These are phyloP conservation scores for Eueremaeus valkanovi DNA, from an alignment of 2,888 invertebrate genomes.

Conservation along the genomic window DNA sequence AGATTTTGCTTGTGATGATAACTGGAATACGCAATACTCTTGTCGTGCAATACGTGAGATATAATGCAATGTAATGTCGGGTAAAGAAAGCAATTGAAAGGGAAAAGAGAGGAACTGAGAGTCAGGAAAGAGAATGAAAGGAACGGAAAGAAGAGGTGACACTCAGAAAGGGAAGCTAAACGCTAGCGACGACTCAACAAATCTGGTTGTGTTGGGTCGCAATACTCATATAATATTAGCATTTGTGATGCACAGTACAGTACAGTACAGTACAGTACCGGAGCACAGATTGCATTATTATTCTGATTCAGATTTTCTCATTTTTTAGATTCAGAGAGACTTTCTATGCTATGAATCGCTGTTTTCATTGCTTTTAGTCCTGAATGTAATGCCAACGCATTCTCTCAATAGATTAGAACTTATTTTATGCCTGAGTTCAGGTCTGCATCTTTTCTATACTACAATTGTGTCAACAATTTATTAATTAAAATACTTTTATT, in stretches of 20 bases:
- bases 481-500: too few species aligned
- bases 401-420: too few species aligned
- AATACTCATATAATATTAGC: not conserved
- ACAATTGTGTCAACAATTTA: too few species aligned
- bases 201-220: conserved; percentile 27
- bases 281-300: conserved; percentile 15
- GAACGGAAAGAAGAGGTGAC: conserved; percentile 29
- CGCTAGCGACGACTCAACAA: not conserved
- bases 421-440: too few species aligned
- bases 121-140: conserved; percentile 32
- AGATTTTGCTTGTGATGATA: conserved; percentile 12
- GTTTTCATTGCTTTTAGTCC: not conserved
- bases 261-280: too few species aligned
- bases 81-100: conserved; percentile 3
- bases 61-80: not conserved
- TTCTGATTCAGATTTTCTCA: too few species aligned
- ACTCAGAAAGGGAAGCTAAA: not conserved
- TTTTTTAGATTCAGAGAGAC: not conserved
- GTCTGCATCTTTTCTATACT: too few species aligned
- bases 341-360: not conserved
- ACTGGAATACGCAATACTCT: not conserved
- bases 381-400: not conserved
- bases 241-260: not conserved
- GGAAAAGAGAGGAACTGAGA: conserved; percentile 18
- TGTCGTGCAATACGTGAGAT: not conserved